A percentile compares a stretch with the other conserved stretches of the same genome.
Evolutionary conservation across 2,888 invertebrate genomes (phyloP).

Genomic region (Aphelenchoides bicaudatus): DNA sequence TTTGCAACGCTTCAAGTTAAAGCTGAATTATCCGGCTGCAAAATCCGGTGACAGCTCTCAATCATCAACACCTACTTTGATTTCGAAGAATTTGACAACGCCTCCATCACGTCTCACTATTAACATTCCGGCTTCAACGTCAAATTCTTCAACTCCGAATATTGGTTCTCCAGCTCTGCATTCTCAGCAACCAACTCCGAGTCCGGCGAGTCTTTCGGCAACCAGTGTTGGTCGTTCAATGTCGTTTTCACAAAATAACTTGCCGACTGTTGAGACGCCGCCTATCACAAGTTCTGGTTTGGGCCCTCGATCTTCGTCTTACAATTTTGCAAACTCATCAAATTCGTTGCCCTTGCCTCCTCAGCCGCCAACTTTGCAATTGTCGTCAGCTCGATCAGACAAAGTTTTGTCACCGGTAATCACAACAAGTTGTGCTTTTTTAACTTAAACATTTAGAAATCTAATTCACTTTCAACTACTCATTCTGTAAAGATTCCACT

Average conservation of each 20-base stretch:
- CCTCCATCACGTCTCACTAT: slow-evolving; percentile 5
- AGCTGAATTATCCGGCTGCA: not conserved
- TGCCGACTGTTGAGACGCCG: not conserved
- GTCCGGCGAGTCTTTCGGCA: not conserved
- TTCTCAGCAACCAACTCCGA: not conserved
- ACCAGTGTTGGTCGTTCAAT: slow-evolving; percentile 1
- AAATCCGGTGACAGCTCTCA: not conserved
- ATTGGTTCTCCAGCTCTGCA: slow-evolving; percentile 12
- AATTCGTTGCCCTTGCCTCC: slow-evolving; percentile 10
- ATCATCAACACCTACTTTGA: not conserved
- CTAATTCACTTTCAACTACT: not conserved
- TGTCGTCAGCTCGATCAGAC: too few species aligned
- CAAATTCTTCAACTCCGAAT: slow-evolving; percentile 8
- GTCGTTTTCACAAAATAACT: slow-evolving; percentile 1
- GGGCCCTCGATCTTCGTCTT: slow-evolving; percentile 2
- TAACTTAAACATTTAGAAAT: not conserved
- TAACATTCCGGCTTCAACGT: slow-evolving; percentile 12
- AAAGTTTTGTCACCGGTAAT: too few species aligned
- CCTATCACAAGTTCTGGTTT: not conserved
- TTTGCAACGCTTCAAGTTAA: not conserved
- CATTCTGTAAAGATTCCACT: not conserved
- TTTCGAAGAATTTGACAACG: not conserved
- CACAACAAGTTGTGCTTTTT: not conserved
- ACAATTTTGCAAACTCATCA: not conserved
- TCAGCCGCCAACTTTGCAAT: slow-evolving; percentile 11